These are phyloP conservation scores for Meta bourneti DNA, from an alignment of 2,888 invertebrate genomes.

Conservation along the genomic window DNA sequence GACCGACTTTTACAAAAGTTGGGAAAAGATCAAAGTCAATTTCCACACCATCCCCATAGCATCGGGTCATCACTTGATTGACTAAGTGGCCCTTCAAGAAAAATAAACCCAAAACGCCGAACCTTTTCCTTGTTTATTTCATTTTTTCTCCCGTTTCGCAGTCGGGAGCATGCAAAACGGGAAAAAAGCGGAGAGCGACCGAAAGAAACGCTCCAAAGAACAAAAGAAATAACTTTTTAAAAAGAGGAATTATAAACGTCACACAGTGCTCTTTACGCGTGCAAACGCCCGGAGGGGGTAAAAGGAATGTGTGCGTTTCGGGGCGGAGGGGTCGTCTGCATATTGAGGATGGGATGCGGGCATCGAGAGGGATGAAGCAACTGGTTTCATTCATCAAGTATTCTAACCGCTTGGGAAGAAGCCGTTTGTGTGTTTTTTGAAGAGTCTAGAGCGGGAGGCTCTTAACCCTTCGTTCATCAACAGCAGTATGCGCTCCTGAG, in stretches of 20 bases:
- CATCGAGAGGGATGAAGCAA: not conserved
- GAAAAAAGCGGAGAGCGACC: constrained; percentile 39
- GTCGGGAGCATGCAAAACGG: constrained; percentile 13
- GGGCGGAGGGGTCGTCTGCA: constrained; percentile 19
- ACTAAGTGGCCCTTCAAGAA: constrained; percentile 67
- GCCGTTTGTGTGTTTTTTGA: no score
- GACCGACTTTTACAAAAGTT: not conserved
- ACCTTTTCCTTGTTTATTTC: constrained; percentile 4
- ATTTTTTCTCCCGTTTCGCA: constrained; percentile 4
- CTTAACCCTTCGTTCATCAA: no score
- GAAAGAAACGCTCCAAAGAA: constrained; percentile 58
- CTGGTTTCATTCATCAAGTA: not conserved
- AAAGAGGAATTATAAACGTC: constrained; percentile 74
- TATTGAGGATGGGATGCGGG: not conserved
- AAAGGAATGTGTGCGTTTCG: constrained; percentile 14
- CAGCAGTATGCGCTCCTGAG: no score
- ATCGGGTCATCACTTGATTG: constrained; percentile 53
- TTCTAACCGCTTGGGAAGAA: not conserved
- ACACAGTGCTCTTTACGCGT: constrained; percentile 66
- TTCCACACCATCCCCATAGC: constrained; percentile 60
- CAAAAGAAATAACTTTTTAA: constrained; percentile 71
- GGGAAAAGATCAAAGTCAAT: constrained; percentile 68
- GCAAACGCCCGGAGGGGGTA: constrained; percentile 40
- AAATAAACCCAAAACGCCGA: constrained; percentile 40
- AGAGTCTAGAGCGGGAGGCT: no score